Conservation (phyloP, 1,140 invertebrate species). For the Zaprionus nigranus region DNA sequence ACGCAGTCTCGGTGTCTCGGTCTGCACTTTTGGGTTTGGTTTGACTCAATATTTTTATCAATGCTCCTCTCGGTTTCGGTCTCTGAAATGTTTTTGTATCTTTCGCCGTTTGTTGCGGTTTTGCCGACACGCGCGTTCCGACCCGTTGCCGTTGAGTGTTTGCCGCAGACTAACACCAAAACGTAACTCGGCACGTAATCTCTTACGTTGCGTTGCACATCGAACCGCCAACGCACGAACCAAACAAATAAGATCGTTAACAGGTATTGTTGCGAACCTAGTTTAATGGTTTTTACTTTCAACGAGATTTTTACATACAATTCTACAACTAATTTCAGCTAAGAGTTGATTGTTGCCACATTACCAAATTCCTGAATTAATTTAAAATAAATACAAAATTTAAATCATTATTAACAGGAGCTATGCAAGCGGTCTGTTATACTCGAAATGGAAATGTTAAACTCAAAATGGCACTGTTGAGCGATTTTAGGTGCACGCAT, state of each 20-base stretch:
- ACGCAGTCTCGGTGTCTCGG: slow-evolving; percentile 34
- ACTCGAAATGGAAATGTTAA: slow-evolving; percentile 39
- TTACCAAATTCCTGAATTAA: not conserved
- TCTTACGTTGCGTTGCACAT: slow-evolving; percentile 49
- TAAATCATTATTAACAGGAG: slow-evolving; percentile 2
- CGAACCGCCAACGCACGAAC: slow-evolving; percentile 50
- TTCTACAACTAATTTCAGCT: not conserved
- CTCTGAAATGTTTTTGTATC: slow-evolving; percentile 52
- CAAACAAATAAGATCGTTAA: slow-evolving; percentile 30
- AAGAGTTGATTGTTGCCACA: not conserved
- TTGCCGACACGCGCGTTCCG: slow-evolving; percentile 63
- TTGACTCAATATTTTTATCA: slow-evolving; percentile 53
- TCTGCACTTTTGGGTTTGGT: slow-evolving; percentile 36
- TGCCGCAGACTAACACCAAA: slow-evolving; percentile 43
- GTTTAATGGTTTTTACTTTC: not conserved
- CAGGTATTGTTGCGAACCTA: not conserved
- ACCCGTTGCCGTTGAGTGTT: slow-evolving; percentile 67
- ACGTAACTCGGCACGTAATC: slow-evolving; percentile 45
- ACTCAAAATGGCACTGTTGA: slow-evolving; percentile 35
- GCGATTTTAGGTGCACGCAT: not conserved
- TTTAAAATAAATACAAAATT: slow-evolving; percentile 5
- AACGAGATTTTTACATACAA: not conserved
- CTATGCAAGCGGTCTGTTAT: slow-evolving; percentile 15
- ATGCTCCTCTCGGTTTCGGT: slow-evolving; percentile 51
- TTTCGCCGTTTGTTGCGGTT: slow-evolving; percentile 46